Conservation (phyloP, 2,797 vertebrate genomes). For the Ciconia nigra region DNA sequence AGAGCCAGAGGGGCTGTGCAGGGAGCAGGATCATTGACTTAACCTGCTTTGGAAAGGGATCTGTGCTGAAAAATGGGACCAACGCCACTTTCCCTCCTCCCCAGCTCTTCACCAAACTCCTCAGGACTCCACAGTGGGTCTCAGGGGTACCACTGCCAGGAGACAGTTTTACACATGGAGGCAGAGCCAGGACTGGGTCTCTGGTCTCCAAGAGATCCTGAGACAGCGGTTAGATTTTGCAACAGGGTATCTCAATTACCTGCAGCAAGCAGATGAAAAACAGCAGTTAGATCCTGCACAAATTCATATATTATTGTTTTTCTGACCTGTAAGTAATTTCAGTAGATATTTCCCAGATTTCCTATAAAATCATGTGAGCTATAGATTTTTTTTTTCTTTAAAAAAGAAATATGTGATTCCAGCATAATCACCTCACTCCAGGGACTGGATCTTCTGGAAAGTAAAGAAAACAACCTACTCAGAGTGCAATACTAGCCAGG, state of each 20-base stretch:
- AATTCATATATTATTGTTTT: not conserved
- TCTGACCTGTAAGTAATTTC: not conserved
- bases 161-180: fast-evolving
- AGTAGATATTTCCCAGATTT: conserved; percentile 12
- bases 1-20: not conserved
- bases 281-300: not conserved
- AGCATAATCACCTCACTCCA: not conserved
- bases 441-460: not conserved
- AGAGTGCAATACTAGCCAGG: not conserved
- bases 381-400: not conserved
- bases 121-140: not conserved
- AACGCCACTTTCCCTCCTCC: not conserved
- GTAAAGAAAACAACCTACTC: conserved; percentile 13
- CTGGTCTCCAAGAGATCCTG: not conserved
- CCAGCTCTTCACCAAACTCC: not conserved
- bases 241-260: not conserved
- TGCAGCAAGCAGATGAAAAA: not conserved
- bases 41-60: not conserved
- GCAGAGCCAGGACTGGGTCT: not conserved
- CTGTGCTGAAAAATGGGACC: not conserved
- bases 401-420: not conserved
- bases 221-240: not conserved
- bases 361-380: not conserved
- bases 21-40: not conserved
- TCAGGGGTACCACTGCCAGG: not conserved